A percentile compares a stretch with the other conserved stretches of the same genome.
These are phyloP conservation scores for Hippoglossus hippoglossus DNA, from an alignment of 2,797 vertebrate genomes.

Conservation along the genomic window DNA sequence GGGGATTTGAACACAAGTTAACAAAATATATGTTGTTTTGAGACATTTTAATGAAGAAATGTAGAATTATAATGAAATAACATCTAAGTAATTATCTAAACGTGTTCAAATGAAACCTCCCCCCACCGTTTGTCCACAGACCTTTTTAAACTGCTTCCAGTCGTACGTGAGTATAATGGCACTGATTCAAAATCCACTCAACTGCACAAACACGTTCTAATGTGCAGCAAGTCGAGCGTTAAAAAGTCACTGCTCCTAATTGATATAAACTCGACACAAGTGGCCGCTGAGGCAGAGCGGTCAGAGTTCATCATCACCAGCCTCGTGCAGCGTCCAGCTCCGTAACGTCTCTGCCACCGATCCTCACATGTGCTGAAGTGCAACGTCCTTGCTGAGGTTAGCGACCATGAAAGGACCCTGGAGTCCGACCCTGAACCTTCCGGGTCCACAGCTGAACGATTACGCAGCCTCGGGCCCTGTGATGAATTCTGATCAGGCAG, in stretches of 20 bases:
- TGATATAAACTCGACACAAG: slow-evolving; percentile 32
- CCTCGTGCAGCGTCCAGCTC: slow-evolving; percentile 26
- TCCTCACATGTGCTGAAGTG: slow-evolving; percentile 54
- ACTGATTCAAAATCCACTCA: slow-evolving; percentile 6
- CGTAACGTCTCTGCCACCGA: slow-evolving; percentile 51
- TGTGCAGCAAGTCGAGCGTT: neutral
- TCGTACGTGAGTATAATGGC: neutral
- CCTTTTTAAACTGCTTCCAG: neutral
- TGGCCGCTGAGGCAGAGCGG: slow-evolving; percentile 23
- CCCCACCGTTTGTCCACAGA: neutral
- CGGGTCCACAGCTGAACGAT: slow-evolving; percentile 57
- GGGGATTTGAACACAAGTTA: too few species aligned
- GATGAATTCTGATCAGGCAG: slow-evolving; percentile 67
- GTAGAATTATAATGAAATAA: too few species aligned
- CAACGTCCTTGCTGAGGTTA: slow-evolving; percentile 64
- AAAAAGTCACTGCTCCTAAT: slow-evolving; percentile 11
- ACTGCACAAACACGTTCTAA: slow-evolving; percentile 12
- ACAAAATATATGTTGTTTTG: too few species aligned
- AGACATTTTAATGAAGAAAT: too few species aligned
- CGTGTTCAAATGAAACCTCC: neutral
- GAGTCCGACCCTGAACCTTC: slow-evolving; percentile 71
- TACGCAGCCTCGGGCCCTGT: slow-evolving; percentile 54
- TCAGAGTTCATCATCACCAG: slow-evolving; percentile 43
- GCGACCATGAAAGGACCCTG: slow-evolving; percentile 67
- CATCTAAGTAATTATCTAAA: too few species aligned